These are phyloP conservation scores for Prolemur simus DNA, from an alignment of 2,113 vertebrate species.

Conservation along the genomic window DNA sequence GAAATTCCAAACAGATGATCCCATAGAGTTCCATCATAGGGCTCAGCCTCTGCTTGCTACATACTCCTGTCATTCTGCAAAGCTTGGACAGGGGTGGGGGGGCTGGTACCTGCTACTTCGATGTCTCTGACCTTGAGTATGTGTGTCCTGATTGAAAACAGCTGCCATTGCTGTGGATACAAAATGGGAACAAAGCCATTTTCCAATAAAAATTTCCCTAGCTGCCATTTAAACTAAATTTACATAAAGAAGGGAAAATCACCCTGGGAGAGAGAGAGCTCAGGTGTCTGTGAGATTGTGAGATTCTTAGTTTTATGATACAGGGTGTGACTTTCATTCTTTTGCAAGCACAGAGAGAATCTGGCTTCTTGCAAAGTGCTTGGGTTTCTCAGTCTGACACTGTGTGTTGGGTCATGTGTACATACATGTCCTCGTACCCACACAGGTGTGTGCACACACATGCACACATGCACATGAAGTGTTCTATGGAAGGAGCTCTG, in stretches of 20 bases:
- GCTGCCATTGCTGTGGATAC: neutral
- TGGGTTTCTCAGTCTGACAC: neutral
- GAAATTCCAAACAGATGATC: too few relatives aligned
- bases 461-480: fast-evolving
- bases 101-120: neutral
- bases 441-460: neutral
- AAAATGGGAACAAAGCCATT: neutral
- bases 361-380: neutral
- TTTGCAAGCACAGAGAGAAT: neutral
- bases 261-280: neutral
- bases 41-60: neutral
- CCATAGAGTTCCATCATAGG: fast-evolving
- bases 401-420: neutral
- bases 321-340: neutral
- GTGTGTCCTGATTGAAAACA: neutral
- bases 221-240: neutral
- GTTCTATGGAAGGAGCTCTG: neutral
- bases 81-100: too few relatives aligned
- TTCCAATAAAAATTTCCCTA: neutral
- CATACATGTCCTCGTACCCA: neutral
- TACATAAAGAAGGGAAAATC: neutral
- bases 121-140: neutral
- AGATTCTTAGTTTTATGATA: neutral
- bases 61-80: neutral
- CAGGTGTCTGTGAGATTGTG: neutral